These are phyloP conservation scores for Brenthis ino DNA, from an alignment of 2,888 invertebrate genomes.

Conservation along the genomic window DNA sequence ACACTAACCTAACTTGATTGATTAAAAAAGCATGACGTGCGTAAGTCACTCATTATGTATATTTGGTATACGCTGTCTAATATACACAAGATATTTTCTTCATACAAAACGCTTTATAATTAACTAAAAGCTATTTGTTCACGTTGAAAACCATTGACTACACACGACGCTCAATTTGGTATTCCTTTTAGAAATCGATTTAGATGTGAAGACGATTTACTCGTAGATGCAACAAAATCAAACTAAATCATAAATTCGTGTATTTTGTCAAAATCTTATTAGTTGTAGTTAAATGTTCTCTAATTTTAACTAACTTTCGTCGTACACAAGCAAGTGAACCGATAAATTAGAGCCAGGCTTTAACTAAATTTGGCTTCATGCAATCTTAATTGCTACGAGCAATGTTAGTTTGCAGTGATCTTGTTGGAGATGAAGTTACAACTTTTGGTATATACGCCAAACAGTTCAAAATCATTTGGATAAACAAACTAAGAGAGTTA, in stretches of 20 bases:
- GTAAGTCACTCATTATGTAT: too few species aligned
- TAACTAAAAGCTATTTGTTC: too few species aligned
- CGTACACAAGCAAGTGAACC: conserved; percentile 48
- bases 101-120: too few species aligned
- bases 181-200: too few species aligned
- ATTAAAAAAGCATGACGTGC: too few species aligned
- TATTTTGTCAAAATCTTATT: conserved; percentile 11
- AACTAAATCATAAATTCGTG: background rate
- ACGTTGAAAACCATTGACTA: too few species aligned
- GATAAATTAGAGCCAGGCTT: conserved; percentile 62
- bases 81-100: too few species aligned
- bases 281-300: conserved; percentile 13
- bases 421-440: conserved; percentile 33
- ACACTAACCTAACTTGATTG: too few species aligned
- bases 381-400: conserved; percentile 70
- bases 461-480: conserved; percentile 39
- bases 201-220: too few species aligned
- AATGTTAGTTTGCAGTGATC: conserved; percentile 48
- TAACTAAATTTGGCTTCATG: conserved; percentile 68
- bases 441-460: conserved; percentile 40
- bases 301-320: conserved; percentile 24
- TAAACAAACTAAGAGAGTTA: conserved; percentile 10
- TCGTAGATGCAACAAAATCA: too few species aligned
- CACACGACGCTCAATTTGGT: too few species aligned
- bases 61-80: too few species aligned